Base-by-base conservation (phyloP, 2,888 invertebrate species). In the Ormia ochracea region DNA sequence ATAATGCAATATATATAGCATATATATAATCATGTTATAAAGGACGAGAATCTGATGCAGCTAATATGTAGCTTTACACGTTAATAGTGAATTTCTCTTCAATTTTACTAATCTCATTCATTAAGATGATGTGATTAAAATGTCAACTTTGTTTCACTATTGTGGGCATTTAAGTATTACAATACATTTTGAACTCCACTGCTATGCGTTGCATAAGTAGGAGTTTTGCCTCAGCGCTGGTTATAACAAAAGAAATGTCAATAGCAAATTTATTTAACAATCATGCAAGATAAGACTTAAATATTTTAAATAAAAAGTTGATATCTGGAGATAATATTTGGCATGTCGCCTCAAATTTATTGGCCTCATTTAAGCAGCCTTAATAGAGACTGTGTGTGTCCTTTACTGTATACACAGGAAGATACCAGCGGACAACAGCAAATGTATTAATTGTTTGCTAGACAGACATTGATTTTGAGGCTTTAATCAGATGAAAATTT, bases 401-500 rank as follows among this genome's bases (percentile, higher is more conserved):
- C 19, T 19, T 56, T 5, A n/a, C n/a, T n/a, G 26, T 14, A 17
- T 56, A n/a, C 23, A 23, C 21, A 3, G 14, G 31, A 48, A 41
- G 52, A 19, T 23, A 52, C 43, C 69, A 65, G 48, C 66, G 58
- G 70, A 59, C 65, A 75, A 45, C 59, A 75, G 65, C 45, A 65
- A 66, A 66, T 59, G 52, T 54, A 79, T 75, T 59, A 65, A 79
- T 59, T 45, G 43, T 74, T 54, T 75, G 74, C 28, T 70, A 68
- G 63, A 65, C 58, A 58, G 68, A 56, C 68, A 74, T 69, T 74
- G 69, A 74, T 58, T 78, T 69, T 69, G 58, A 69, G 59, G 65
- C 63, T 74, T 59, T 74, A 79, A 79, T 74, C 74, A 79, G 58
- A 65, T 36, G 52, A 36, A 58, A 58, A 17, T 43, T 23, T 43